phyloP scores from a whole-genome alignment of 2,888 invertebrate species.

The Xylophagus ater region DNA sequence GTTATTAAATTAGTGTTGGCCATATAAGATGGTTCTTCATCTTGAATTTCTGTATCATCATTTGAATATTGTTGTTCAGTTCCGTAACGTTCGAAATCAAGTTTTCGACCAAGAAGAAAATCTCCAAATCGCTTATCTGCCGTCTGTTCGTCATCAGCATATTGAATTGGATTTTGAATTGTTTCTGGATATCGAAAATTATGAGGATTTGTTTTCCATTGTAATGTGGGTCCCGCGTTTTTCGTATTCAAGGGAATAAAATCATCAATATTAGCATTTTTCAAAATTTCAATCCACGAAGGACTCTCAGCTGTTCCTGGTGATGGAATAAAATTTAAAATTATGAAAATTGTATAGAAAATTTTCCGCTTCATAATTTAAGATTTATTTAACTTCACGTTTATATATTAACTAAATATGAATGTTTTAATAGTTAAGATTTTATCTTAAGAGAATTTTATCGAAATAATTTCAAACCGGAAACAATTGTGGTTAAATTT shows the following conservation, averaged over 20 bases:
- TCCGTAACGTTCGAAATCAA: constrained; percentile 6
- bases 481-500: too few relatives aligned
- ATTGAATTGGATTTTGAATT: too few relatives aligned
- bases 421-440: too few relatives aligned
- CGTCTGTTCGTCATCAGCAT: constrained; percentile 16
- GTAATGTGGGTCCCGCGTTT: constrained; percentile 19
- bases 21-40: constrained; percentile 31
- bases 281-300: constrained; percentile 31
- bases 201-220: constrained; percentile 32
- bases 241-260: constrained; percentile 21
- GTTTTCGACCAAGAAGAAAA: constrained; percentile 4
- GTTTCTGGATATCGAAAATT: constrained; percentile 22
- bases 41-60: constrained; percentile 1
- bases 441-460: too few relatives aligned
- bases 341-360: neutral
- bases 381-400: too few relatives aligned
- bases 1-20: constrained; percentile 39
- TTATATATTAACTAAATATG: too few relatives aligned
- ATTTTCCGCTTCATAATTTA: too few relatives aligned
- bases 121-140: constrained; percentile 6
- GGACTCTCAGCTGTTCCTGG: constrained; percentile 14
- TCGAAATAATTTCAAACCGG: too few relatives aligned
- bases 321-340: too few relatives aligned
- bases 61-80: constrained; percentile 5
- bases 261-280: constrained; percentile 23